phyloP scores from a whole-genome alignment of 2,113 vertebrate species.

The Hyperopisus bebe region DNA sequence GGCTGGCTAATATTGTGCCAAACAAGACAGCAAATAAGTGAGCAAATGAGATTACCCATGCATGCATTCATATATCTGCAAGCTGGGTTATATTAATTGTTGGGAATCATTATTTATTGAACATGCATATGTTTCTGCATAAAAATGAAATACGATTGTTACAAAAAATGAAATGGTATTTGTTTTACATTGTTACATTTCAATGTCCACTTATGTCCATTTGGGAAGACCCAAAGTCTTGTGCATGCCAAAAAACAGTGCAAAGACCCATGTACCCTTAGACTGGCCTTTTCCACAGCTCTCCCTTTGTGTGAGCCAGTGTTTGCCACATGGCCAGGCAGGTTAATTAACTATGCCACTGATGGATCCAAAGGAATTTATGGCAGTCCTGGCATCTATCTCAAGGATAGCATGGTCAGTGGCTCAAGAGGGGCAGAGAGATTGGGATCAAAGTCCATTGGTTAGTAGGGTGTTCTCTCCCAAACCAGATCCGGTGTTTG shows the following conservation, averaged over 20 bases:
- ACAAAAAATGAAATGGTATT: neutral
- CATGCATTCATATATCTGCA: neutral
- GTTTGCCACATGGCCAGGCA: neutral
- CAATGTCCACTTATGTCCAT: neutral
- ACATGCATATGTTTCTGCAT: neutral
- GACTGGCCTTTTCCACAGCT: neutral
- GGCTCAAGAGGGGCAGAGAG: neutral
- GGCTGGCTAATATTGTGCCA: neutral
- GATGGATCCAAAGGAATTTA: neutral
- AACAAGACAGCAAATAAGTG: neutral
- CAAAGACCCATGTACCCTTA: neutral
- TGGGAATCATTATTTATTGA: neutral
- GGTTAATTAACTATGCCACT: neutral
- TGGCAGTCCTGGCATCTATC: neutral
- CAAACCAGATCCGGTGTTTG: neutral
- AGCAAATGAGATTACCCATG: neutral
- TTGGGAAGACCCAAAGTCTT: no score
- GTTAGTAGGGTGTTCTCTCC: neutral
- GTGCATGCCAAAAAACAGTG: no score
- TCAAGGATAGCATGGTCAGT: neutral
- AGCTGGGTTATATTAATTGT: neutral
- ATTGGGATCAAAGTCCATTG: neutral
- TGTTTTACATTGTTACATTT: neutral
- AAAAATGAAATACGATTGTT: neutral
- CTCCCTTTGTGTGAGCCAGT: neutral